phyloP scores from a whole-genome alignment of 2,113 vertebrate species.

The Microcebus griseorufus region DNA sequence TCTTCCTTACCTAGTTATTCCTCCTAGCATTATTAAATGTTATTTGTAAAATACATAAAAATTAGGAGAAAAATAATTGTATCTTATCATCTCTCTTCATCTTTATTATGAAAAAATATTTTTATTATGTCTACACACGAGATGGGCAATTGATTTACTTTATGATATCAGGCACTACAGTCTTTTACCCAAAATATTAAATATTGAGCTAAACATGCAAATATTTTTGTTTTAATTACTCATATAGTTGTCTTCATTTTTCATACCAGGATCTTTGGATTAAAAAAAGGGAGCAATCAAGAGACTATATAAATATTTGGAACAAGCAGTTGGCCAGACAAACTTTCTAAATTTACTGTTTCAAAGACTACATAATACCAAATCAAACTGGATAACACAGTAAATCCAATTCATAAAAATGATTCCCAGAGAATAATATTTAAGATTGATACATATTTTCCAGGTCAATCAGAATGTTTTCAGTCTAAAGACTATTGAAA shows the following conservation, averaged over 20 bases:
- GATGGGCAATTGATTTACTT: background rate
- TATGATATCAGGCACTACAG: background rate
- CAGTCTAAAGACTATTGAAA: slow-evolving; percentile 18
- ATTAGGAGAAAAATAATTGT: background rate
- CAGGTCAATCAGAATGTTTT: slow-evolving; percentile 24
- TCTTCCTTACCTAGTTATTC: background rate
- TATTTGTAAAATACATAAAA: slow-evolving; percentile 37
- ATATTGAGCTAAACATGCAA: background rate
- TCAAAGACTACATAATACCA: background rate
- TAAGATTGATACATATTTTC: slow-evolving; percentile 46
- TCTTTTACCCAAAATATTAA: background rate
- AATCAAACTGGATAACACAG: slow-evolving; percentile 3
- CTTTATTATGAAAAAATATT: background rate
- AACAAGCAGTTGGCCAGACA: background rate
- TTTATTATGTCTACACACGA: background rate
- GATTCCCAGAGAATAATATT: slow-evolving; percentile 41
- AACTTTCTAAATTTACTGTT: slow-evolving; percentile 13
- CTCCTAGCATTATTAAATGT: background rate
- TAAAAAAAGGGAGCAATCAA: background rate
- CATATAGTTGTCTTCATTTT: background rate
- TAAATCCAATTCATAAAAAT: slow-evolving; percentile 23
- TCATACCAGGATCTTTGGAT: background rate
- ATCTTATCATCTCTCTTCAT: background rate
- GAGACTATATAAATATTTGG: background rate
- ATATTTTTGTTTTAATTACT: slow-evolving; percentile 11